Conservation (phyloP, 2,113 vertebrate species). For the Labrus mixtus region DNA sequence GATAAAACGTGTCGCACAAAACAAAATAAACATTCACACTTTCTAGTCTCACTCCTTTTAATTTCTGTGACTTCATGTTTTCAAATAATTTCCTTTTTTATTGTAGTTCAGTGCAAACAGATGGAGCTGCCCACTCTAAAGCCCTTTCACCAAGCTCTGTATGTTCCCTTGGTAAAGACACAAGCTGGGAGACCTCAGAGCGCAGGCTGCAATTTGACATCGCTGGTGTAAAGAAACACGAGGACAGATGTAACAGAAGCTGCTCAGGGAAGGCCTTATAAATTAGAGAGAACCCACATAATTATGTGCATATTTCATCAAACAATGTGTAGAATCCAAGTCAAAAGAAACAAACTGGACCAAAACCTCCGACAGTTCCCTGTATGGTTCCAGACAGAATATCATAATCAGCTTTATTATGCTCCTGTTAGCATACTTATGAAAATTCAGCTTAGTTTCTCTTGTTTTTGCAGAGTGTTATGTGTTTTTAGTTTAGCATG, state of each 20-base stretch:
- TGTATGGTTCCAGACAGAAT: no score
- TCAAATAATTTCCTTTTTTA: slow-evolving; percentile 27
- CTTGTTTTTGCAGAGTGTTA: no score
- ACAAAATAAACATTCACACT: slow-evolving; percentile 6
- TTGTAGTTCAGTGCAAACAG: slow-evolving; percentile 47
- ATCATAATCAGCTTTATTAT: no score
- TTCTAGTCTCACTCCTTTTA: slow-evolving; percentile 13
- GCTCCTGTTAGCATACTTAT: no score
- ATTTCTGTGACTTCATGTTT: slow-evolving; percentile 9
- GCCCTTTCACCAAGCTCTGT: slow-evolving; percentile 17
- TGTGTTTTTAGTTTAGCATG: background rate
- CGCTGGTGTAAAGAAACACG: slow-evolving; percentile 30
- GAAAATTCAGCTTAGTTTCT: no score
- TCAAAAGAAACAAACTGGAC: background rate
- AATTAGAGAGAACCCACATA: slow-evolving; percentile 1
- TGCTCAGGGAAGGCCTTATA: slow-evolving; percentile 26
- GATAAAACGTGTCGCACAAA: background rate
- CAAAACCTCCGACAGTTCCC: background rate
- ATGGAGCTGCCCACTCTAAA: slow-evolving; percentile 57
- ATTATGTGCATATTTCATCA: background rate
- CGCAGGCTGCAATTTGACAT: slow-evolving; percentile 47
- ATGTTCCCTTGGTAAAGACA: slow-evolving; percentile 32
- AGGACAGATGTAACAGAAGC: slow-evolving; percentile 49
- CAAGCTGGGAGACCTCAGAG: slow-evolving; percentile 25
- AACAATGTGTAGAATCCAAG: background rate